Evolutionary conservation across 2,888 invertebrate genomes (phyloP).

Genomic region (Drosophila nr. medialis): DNA sequence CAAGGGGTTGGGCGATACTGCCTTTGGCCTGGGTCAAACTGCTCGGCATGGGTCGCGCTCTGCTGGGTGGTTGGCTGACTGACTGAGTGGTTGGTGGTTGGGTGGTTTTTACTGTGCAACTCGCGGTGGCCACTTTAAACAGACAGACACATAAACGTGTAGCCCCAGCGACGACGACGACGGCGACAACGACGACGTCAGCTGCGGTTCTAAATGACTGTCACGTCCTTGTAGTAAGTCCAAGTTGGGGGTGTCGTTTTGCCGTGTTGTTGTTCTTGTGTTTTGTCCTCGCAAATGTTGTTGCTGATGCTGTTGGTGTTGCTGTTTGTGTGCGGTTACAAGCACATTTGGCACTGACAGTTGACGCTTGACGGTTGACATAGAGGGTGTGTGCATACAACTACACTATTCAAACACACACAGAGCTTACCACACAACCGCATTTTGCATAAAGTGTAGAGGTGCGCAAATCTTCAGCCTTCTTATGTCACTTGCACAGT

Average conservation of each 20-base stretch:
- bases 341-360: constrained; percentile 83
- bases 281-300: constrained; percentile 43
- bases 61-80: background rate
- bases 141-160: constrained; percentile 53
- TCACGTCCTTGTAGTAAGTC: constrained; percentile 77
- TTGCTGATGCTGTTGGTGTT: constrained; percentile 25
- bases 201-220: constrained; percentile 79
- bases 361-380: constrained; percentile 80
- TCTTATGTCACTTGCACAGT: constrained; percentile 66
- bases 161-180: constrained; percentile 19
- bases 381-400: constrained; percentile 58
- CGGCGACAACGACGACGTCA: constrained; percentile 40
- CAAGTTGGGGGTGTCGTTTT: constrained; percentile 65
- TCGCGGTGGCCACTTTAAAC: constrained; percentile 75
- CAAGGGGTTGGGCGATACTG: background rate
- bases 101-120: constrained; percentile 32
- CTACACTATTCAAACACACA: constrained; percentile 25
- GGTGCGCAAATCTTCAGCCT: constrained; percentile 63
- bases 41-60: constrained; percentile 34
- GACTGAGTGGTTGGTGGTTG: constrained; percentile 14
- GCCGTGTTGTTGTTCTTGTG: constrained; percentile 26
- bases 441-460: constrained; percentile 62
- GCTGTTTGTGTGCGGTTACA: constrained; percentile 74
- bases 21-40: constrained; percentile 37
- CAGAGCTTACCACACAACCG: constrained; percentile 37